Conservation (phyloP, 2,113 vertebrate species). For the Perca fluviatilis region DNA sequence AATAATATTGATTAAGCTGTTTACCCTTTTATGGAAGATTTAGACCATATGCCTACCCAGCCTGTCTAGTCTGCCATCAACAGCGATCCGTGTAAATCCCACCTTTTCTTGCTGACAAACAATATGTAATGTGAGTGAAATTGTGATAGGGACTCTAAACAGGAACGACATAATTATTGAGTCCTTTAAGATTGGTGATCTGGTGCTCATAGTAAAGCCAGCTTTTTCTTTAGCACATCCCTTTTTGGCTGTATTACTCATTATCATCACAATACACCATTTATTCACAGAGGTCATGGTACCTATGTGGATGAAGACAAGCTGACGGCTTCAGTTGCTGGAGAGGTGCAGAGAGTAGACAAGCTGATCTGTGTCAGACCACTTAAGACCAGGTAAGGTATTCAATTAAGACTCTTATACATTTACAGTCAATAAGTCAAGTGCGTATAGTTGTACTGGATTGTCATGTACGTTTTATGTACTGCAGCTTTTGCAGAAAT, state of each 20-base stretch:
- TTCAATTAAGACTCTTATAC: not conserved
- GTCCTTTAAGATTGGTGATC: not conserved
- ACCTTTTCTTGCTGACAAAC: not conserved
- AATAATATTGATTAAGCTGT: not conserved
- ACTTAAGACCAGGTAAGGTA: slow-evolving; percentile 89
- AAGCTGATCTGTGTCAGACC: slow-evolving; percentile 95
- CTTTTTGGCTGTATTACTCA: not conserved
- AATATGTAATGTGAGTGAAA: not conserved
- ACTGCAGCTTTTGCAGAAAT: not conserved
- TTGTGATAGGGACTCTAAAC: not conserved
- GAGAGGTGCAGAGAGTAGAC: slow-evolving; percentile 95
- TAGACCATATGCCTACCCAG: not conserved
- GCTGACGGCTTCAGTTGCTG: slow-evolving; percentile 95
- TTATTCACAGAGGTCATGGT: slow-evolving; percentile 90
- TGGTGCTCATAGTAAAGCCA: not conserved
- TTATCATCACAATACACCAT: not conserved
- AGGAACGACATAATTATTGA: not conserved
- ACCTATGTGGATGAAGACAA: slow-evolving; percentile 97
- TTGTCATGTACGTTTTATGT: not conserved
- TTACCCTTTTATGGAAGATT: not conserved
- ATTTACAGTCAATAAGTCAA: not conserved
- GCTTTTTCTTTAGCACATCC: not conserved
- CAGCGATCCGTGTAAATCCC: not conserved
- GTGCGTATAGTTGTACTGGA: not conserved
- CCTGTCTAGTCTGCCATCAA: not conserved